phyloP scores from a whole-genome alignment of 2,113 vertebrate species.

The Telmatochromis brachygnathus region DNA sequence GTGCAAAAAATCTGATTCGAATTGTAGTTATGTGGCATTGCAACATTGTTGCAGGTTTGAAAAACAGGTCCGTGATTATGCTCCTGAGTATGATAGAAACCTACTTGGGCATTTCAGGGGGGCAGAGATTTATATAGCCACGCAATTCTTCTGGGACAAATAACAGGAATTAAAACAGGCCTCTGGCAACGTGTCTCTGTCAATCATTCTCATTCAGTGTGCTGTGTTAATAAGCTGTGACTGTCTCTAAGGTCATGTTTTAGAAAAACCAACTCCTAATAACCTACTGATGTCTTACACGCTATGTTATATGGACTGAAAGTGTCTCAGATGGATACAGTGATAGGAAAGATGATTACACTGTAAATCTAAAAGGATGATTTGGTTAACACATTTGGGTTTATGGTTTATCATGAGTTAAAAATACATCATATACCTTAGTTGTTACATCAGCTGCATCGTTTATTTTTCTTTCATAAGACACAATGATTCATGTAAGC shows the following conservation, averaged over 20 bases:
- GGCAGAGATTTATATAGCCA: slow-evolving; percentile 51
- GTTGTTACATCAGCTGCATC: not conserved
- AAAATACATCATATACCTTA: not conserved
- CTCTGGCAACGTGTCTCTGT: slow-evolving; percentile 50
- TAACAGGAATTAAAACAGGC: slow-evolving; percentile 46
- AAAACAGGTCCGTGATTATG: not conserved
- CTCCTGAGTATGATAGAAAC: slow-evolving; percentile 29
- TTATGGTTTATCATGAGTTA: not conserved
- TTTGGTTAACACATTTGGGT: not conserved
- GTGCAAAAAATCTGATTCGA: not conserved
- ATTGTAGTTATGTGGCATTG: not conserved
- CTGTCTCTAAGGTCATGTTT: slow-evolving; percentile 51
- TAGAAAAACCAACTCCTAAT: slow-evolving; percentile 49
- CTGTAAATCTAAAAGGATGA: not conserved
- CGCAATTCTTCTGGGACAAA: slow-evolving; percentile 46
- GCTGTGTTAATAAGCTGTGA: slow-evolving; percentile 46
- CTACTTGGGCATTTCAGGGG: slow-evolving; percentile 37
- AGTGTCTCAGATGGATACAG: not conserved
- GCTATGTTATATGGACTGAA: not conserved
- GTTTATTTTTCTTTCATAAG: not conserved
- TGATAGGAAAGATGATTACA: not conserved
- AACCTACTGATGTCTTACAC: slow-evolving; percentile 13
- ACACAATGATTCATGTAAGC: not conserved
- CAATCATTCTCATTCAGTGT: slow-evolving; percentile 54
- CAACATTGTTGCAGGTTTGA: not conserved